These are phyloP conservation scores for Trissoscelio sp. DNA, from an alignment of 2,888 invertebrate species.

Conservation along the genomic window DNA sequence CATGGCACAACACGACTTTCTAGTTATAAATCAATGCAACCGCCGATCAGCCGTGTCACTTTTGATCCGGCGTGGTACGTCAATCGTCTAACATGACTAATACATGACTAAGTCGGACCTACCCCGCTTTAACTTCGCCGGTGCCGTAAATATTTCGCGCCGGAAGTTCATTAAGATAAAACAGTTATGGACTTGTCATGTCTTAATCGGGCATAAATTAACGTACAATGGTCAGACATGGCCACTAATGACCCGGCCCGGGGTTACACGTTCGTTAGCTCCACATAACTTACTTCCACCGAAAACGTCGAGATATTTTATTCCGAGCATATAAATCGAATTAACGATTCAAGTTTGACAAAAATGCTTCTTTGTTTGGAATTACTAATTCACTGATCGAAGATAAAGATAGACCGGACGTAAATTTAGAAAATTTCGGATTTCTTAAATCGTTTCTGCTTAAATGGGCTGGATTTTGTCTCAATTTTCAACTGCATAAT, in stretches of 20 bases:
- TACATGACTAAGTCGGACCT: neutral
- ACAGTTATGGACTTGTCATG: conserved; percentile 52
- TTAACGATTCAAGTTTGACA: conserved; percentile 38
- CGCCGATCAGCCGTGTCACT: conserved; percentile 43
- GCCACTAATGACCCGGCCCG: conserved; percentile 41
- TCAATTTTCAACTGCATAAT: too few relatives aligned
- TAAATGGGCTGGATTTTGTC: too few relatives aligned
- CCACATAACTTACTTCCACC: conserved; percentile 15
- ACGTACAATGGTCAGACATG: conserved; percentile 29
- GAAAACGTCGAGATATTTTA: conserved; percentile 24
- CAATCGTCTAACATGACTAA: conserved; percentile 37
- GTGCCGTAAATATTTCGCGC: conserved; percentile 39
- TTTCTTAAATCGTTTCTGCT: too few relatives aligned
- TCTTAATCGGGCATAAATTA: conserved; percentile 51
- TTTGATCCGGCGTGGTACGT: conserved; percentile 32
- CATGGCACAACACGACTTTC: conserved; percentile 46
- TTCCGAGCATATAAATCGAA: conserved; percentile 30
- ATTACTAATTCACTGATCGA: conserved; percentile 30
- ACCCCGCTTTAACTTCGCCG: too few relatives aligned
- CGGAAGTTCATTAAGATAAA: conserved; percentile 59
- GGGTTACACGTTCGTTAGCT: neutral
- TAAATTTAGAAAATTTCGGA: conserved; percentile 10
- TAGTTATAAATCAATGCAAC: conserved; percentile 46
- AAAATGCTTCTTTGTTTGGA: conserved; percentile 19
- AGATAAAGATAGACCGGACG: neutral